phyloP scores from a whole-genome alignment of 2,888 invertebrate genomes.

The Napeogenes inachia region DNA sequence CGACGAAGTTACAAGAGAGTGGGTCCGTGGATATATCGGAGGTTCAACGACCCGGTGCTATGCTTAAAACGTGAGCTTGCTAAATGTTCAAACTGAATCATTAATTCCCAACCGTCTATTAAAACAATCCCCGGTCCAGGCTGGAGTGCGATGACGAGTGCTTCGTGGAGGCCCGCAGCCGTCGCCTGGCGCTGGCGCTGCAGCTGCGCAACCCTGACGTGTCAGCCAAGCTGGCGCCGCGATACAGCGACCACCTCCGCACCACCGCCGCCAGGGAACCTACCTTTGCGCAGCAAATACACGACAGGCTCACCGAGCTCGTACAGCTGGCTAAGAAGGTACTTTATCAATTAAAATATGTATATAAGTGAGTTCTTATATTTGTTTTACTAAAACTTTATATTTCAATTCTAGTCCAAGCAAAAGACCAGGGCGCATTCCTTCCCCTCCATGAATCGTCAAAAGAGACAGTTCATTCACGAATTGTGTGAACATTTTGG shows the following conservation, averaged over 20 bases:
- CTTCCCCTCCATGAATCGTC: constrained; percentile 95
- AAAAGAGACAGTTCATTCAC: constrained; percentile 94
- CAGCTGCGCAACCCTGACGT: constrained; percentile 95
- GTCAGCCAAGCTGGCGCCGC: constrained; percentile 85
- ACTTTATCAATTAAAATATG: not conserved
- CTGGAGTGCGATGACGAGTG: constrained; percentile 97
- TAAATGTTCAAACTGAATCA: too few relatives aligned
- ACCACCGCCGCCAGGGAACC: constrained; percentile 89
- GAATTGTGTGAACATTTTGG: constrained; percentile 97
- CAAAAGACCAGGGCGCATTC: constrained; percentile 90
- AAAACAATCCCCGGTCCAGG: constrained; percentile 52
- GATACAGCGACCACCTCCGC: constrained; percentile 91
- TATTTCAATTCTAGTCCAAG: constrained; percentile 75
- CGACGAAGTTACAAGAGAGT: constrained; percentile 88
- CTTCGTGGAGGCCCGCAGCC: constrained; percentile 89
- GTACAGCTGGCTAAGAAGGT: constrained; percentile 93
- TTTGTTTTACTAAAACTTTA: too few relatives aligned
- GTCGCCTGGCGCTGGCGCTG: constrained; percentile 91
- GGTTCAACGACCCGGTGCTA: constrained; percentile 74
- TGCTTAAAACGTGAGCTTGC: constrained; percentile 78
- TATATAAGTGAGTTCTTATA: too few relatives aligned
- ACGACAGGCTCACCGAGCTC: constrained; percentile 89
- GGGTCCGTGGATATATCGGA: constrained; percentile 87
- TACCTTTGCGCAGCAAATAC: constrained; percentile 87
- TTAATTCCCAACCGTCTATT: too few relatives aligned